These are phyloP conservation scores for Bactericera cockerelli DNA, from an alignment of 1,140 invertebrate genomes.

Conservation along the genomic window DNA sequence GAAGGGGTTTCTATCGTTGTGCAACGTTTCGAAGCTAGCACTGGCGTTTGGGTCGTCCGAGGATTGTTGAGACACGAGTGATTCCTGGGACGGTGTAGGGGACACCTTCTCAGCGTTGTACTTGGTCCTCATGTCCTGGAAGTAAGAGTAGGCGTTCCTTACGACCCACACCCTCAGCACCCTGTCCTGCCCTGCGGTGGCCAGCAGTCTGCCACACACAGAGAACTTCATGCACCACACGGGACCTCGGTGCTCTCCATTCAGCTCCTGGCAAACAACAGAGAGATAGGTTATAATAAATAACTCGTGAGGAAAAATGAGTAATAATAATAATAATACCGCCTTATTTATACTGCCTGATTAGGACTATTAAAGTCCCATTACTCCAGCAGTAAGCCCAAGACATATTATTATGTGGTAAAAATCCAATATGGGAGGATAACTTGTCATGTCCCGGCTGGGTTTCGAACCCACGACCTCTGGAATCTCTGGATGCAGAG, in stretches of 20 bases:
- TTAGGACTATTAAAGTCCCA: no score
- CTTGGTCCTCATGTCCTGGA: constrained; percentile 77
- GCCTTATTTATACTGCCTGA: no score
- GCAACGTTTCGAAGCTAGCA: constrained; percentile 30
- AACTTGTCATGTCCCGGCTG: no score
- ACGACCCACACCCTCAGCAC: constrained; percentile 88
- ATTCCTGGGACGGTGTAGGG: constrained; percentile 78
- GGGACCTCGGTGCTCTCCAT: constrained; percentile 71
- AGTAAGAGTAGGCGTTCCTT: constrained; percentile 69
- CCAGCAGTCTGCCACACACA: constrained; percentile 76
- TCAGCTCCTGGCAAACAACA: constrained; percentile 42
- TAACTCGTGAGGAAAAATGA: no score
- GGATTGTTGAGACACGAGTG: constrained; percentile 60
- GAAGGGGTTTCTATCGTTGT: constrained; percentile 48
- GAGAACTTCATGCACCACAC: constrained; percentile 99
- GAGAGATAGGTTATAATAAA: constrained; percentile 20
- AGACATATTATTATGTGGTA: no score
- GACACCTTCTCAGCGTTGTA: constrained; percentile 78
- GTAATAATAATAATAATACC: no score
- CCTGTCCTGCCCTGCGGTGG: constrained; percentile 90
- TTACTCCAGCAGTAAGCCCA: no score
- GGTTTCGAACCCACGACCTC: no score
- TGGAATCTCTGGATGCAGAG: no score
- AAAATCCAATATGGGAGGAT: no score
- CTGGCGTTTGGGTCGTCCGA: constrained; percentile 28